phyloP scores from a whole-genome alignment of 2,113 vertebrate species.

The Notarius lentiginosus region DNA sequence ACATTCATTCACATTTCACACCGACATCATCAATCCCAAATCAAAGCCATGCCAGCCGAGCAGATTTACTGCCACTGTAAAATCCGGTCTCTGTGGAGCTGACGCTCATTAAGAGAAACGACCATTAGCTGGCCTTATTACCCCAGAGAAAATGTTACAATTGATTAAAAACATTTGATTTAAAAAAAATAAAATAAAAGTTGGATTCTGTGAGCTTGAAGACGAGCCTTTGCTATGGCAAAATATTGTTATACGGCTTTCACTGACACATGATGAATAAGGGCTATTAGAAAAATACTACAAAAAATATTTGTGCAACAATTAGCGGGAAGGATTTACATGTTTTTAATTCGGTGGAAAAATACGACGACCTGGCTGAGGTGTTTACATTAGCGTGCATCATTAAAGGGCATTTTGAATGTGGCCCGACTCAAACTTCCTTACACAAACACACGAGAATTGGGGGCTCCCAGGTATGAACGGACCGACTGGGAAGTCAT shows the following conservation, averaged over 20 bases:
- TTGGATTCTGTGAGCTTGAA: conserved; percentile 35
- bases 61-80: conserved; percentile 44
- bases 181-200: conserved; percentile 16
- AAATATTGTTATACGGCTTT: conserved; percentile 49
- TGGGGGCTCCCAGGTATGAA: conserved; percentile 41
- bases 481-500: neutral
- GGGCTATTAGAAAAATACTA: conserved; percentile 64
- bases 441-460: conserved; percentile 55
- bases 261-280: conserved; percentile 64
- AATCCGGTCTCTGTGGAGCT: conserved; percentile 32
- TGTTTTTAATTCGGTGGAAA: conserved; percentile 63
- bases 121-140: conserved; percentile 28
- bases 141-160: conserved; percentile 26
- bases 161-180: conserved; percentile 35
- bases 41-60: conserved; percentile 28
- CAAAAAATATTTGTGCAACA: conserved; percentile 65
- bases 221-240: conserved; percentile 35
- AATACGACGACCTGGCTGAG: conserved; percentile 56
- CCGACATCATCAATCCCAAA: conserved; percentile 32
- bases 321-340: conserved; percentile 64
- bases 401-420: conserved; percentile 49
- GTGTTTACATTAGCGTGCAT: conserved; percentile 58
- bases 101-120: conserved; percentile 34
- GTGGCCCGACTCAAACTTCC: conserved; percentile 54
- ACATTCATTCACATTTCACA: conserved; percentile 32